Conservation (phyloP, 2,888 invertebrate genomes). For the Philereme transversata region DNA sequence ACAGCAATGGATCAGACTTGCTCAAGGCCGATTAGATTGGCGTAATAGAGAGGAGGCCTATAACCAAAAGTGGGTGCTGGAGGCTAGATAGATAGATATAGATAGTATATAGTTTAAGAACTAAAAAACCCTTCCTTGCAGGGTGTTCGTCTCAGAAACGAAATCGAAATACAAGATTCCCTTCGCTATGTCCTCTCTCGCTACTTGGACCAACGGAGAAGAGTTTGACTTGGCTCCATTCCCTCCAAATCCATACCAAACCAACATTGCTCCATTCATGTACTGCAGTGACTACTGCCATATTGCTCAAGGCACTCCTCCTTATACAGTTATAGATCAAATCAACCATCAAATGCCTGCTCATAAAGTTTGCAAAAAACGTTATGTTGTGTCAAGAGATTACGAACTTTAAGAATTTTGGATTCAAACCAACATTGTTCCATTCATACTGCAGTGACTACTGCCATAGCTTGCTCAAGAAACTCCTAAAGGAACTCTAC, state of each 20-base stretch:
- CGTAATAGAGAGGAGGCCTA: too few relatives aligned
- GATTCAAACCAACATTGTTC: constrained; percentile 13
- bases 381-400: constrained; percentile 63
- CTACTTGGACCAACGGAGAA: constrained; percentile 70
- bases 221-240: constrained; percentile 66
- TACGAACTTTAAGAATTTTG: constrained; percentile 30
- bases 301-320: constrained; percentile 68
- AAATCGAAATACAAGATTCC: constrained; percentile 68
- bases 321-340: constrained; percentile 69
- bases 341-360: constrained; percentile 50
- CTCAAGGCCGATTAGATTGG: too few relatives aligned
- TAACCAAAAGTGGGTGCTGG: too few relatives aligned
- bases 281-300: constrained; percentile 79
- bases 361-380: constrained; percentile 53
- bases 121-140: constrained; percentile 40
- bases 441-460: constrained; percentile 71
- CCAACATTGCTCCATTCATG: constrained; percentile 76
- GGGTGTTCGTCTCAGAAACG: constrained; percentile 71
- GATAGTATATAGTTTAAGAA: too few relatives aligned
- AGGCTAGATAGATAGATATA: too few relatives aligned
- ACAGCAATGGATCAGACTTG: too few relatives aligned
- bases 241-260: constrained; percentile 74
- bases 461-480: constrained; percentile 69
- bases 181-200: constrained; percentile 57
- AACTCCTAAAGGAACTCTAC: constrained; percentile 54